phyloP scores from a whole-genome alignment of 2,113 vertebrate species.

The Merops nubicus region DNA sequence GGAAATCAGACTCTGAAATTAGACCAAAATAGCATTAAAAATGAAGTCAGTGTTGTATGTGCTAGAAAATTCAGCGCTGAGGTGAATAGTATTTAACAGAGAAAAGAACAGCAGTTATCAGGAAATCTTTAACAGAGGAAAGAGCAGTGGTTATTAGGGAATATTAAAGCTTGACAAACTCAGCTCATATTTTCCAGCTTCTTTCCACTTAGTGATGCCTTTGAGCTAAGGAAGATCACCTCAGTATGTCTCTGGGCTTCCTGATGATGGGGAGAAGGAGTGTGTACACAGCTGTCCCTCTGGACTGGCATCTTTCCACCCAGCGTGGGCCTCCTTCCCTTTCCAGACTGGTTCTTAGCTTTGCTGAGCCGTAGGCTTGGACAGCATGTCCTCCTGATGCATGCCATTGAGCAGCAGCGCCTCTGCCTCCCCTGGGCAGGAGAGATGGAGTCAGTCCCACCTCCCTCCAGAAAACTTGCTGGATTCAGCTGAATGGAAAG shows the following conservation, averaged over 20 bases:
- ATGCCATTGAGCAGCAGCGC: background rate
- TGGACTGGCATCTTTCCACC: background rate
- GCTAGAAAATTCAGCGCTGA: slow-evolving; percentile 57
- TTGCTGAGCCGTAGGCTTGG: background rate
- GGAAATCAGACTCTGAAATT: slow-evolving; percentile 80
- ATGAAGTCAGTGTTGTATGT: slow-evolving; percentile 59
- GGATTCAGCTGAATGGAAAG: background rate
- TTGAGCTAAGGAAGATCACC: background rate
- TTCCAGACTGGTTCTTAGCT: background rate
- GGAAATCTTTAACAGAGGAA: slow-evolving; percentile 28
- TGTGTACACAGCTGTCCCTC: background rate
- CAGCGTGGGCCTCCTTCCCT: background rate
- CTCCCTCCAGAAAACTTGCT: background rate
- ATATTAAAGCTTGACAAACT: slow-evolving; percentile 61
- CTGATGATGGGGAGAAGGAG: background rate
- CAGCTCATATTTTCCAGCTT: background rate
- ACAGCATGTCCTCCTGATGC: background rate
- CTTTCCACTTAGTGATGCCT: background rate
- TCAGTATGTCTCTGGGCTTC: background rate
- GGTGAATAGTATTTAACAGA: slow-evolving; percentile 61
- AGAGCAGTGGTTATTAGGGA: slow-evolving; percentile 43
- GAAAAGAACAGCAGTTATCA: slow-evolving; percentile 17
- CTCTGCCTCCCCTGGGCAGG: background rate
- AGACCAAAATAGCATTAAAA: slow-evolving; percentile 71
- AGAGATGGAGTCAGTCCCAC: background rate